Conservation (phyloP, 1,140 invertebrate species). For the Drosophila nigrodunni region DNA sequence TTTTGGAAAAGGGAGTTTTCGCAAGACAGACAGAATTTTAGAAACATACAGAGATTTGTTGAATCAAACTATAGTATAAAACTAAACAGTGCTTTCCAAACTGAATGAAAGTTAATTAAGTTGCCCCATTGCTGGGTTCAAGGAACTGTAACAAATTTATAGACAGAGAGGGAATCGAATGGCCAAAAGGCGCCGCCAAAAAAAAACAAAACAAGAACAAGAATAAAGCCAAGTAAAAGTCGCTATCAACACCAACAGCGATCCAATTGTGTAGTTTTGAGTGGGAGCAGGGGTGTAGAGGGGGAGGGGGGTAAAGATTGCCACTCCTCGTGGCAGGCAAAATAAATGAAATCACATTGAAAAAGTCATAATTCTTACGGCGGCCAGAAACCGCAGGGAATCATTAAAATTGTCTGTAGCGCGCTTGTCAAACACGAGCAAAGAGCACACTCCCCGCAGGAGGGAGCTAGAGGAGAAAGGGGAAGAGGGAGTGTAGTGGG, state of each 20-base stretch:
- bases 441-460: slow-evolving; percentile 9
- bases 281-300: slow-evolving; percentile 3
- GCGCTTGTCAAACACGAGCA: slow-evolving; percentile 75
- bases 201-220: slow-evolving; percentile 15
- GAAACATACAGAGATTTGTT: background rate
- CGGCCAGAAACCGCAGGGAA: slow-evolving; percentile 69
- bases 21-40: slow-evolving; percentile 6
- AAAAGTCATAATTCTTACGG: slow-evolving; percentile 79
- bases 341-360: slow-evolving; percentile 81
- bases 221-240: slow-evolving; percentile 62
- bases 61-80: slow-evolving; percentile 1
- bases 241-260: slow-evolving; percentile 78
- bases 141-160: slow-evolving; percentile 65
- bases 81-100: slow-evolving; percentile 49
- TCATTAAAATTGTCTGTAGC: slow-evolving; percentile 79
- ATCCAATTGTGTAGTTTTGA: slow-evolving; percentile 19
- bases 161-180: slow-evolving; percentile 37
- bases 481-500: slow-evolving; percentile 26
- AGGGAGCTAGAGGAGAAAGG: slow-evolving; percentile 14
- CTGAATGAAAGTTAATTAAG: slow-evolving; percentile 78
- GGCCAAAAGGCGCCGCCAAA: slow-evolving; percentile 49
- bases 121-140: slow-evolving; percentile 61
- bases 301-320: background rate
- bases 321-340: slow-evolving; percentile 24
- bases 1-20: slow-evolving; percentile 11